A percentile compares a stretch with the other conserved stretches of the same genome.
Conservation (phyloP, 2,888 invertebrate genomes). For the Meta bourneti region DNA sequence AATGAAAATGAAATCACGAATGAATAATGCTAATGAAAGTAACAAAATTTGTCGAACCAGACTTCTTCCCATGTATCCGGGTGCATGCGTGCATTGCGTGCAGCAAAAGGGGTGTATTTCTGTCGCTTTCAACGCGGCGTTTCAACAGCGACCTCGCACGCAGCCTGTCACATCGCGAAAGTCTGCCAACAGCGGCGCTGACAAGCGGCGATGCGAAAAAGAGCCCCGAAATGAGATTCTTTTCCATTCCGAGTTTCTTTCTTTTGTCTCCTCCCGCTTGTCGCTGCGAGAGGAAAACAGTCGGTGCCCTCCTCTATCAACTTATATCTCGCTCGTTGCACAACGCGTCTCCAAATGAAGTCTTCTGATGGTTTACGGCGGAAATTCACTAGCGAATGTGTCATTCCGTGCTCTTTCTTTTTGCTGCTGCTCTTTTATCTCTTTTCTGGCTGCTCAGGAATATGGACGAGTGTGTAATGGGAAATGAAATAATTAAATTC, state of each 20-base stretch:
- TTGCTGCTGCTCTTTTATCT: not conserved
- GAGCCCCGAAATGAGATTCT: slow-evolving; percentile 56
- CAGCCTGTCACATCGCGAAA: slow-evolving; percentile 19
- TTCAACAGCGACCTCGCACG: slow-evolving; percentile 49
- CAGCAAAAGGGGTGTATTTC: slow-evolving; percentile 18
- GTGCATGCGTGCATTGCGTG: slow-evolving; percentile 28
- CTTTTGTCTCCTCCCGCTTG: not conserved
- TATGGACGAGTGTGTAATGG: slow-evolving; percentile 34
- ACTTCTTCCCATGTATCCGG: not conserved
- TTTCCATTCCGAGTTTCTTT: slow-evolving; percentile 32
- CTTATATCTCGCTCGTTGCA: slow-evolving; percentile 6
- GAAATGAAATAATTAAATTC: slow-evolving; percentile 39
- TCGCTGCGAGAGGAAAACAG: slow-evolving; percentile 38
- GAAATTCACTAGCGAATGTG: not conserved
- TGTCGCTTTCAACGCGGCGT: slow-evolving; percentile 37
- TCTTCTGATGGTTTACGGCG: slow-evolving; percentile 7
- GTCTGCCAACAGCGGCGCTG: slow-evolving; percentile 13
- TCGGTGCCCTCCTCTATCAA: slow-evolving; percentile 18
- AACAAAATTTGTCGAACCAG: too few species aligned
- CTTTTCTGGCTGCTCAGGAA: not conserved
- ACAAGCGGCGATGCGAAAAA: slow-evolving; percentile 32
- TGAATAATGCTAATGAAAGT: too few species aligned
- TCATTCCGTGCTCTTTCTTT: not conserved
- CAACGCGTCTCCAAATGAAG: slow-evolving; percentile 24
- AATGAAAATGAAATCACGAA: too few species aligned